A percentile compares a stretch with the other conserved stretches of the same genome.
Evolutionary conservation across 2,113 vertebrate genomes (phyloP).

Genomic region (Phycodurus eques): DNA sequence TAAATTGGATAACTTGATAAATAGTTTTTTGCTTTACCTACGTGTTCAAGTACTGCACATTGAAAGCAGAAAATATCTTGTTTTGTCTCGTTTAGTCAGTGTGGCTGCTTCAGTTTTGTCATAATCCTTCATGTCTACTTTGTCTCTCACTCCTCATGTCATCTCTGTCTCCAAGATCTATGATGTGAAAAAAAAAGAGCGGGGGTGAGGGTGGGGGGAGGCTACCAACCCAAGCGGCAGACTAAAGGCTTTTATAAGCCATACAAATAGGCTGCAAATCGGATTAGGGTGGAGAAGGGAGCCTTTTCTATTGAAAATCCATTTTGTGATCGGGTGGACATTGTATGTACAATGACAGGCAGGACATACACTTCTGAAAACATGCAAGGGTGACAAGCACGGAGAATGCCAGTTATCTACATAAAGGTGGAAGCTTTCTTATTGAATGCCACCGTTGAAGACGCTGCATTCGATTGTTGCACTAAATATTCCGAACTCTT

Average conservation of each 20-base stretch:
- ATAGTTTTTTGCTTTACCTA: background rate
- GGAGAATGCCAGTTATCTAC: constrained; percentile 26
- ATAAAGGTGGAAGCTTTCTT: constrained; percentile 29
- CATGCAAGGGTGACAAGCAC: constrained; percentile 32
- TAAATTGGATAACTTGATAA: background rate
- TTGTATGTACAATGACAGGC: constrained; percentile 47
- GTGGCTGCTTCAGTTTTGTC: constrained; percentile 27
- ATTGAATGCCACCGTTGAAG: constrained; percentile 25
- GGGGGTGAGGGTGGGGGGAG: background rate
- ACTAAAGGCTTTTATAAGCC: constrained; percentile 57
- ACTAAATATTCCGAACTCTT: constrained; percentile 13
- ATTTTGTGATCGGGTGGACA: constrained; percentile 50
- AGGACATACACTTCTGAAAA: constrained; percentile 41
- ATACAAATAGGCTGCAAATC: constrained; percentile 61
- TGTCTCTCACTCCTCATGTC: constrained; percentile 45
- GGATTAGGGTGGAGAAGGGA: constrained; percentile 52
- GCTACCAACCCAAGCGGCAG: constrained; percentile 41
- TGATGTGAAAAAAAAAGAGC: constrained; percentile 8
- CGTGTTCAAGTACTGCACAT: background rate
- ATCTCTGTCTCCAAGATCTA: constrained; percentile 37
- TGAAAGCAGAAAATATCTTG: constrained; percentile 8
- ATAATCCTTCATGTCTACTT: constrained; percentile 31
- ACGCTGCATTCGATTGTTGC: constrained; percentile 25
- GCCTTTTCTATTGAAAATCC: constrained; percentile 46
- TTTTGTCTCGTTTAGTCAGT: constrained; percentile 10